Evolutionary conservation across 2,888 invertebrate genomes (phyloP), one percentile per base, ranked within the genome.

Genomic region (Drosophila paracracens): DNA sequence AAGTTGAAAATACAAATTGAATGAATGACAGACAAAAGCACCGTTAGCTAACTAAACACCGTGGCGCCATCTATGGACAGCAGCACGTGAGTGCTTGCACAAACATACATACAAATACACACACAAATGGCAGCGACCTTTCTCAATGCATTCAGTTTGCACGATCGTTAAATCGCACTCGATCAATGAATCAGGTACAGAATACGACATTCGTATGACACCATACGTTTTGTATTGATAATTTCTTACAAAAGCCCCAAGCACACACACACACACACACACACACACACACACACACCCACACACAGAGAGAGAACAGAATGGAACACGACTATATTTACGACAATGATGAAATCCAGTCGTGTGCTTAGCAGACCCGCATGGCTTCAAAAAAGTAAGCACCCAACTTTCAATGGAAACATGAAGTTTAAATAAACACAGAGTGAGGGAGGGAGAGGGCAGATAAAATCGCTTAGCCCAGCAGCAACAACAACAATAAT

Each of bases 331-430:
- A 52, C 43, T 64, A 59, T 72, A 74, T 79, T 75, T 77, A 81
- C 56, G 62, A 70, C 58, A 74, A 80, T 86, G 85, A 86, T 86
- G 85, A 86, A 86, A 86, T 86, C 51, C 61, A 29, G 52, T 57
- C 52, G 62, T 61, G 31, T n/a, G 35, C n/a, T 21, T 25, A 7
- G 29, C 35, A 58, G 31, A 62, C 82, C 82, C 79, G 82, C 77
- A 79, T 82, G 8, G 8, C 4, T 27, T 27, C n/a, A 38, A 56
- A 76, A 46, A 7, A 29, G 36, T 35, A 33, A 43, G 36, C 56
- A 33, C 36, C 60, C 72, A 75, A 75, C 76, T 82, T 86, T 82
- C 82, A 80, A 74, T 87, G 72, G 78, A 85, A 85, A 74, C 76
- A 56, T 72, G 74, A 85, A 74, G 70, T 64, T 65, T 6, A 51